Evolutionary conservation across 2,888 invertebrate species (phyloP).

Genomic region (Podabrus alpinus): DNA sequence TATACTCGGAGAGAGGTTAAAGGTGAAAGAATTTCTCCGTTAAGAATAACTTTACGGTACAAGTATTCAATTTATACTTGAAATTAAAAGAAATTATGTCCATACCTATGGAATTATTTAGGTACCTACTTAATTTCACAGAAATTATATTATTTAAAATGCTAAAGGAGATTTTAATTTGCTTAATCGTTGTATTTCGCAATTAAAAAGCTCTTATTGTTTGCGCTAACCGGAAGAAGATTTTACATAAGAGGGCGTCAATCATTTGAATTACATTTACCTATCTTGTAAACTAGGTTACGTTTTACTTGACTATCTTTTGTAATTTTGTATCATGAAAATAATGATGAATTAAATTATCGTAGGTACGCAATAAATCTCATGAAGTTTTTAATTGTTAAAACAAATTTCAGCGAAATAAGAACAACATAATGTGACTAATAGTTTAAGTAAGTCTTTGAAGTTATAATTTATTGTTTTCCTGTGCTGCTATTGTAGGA

Average conservation of each 20-base stretch:
- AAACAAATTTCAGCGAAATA: neutral
- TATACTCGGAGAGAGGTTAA: neutral
- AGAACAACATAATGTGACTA: neutral
- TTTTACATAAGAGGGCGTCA: neutral
- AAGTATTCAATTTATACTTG: no score
- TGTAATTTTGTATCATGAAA: neutral
- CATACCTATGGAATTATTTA: neutral
- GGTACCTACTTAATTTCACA: neutral
- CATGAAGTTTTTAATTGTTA: neutral
- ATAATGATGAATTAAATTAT: neutral
- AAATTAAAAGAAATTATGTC: no score
- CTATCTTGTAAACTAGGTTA: neutral
- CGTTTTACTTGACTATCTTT: neutral
- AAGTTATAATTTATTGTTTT: no score
- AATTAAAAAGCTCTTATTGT: neutral
- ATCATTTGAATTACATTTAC: neutral
- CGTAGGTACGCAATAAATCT: neutral
- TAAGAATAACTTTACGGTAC: neutral
- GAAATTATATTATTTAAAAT: neutral
- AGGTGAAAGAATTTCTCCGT: neutral
- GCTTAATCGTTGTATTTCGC: neutral
- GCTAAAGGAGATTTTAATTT: neutral
- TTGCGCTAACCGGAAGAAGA: neutral
- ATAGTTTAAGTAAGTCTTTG: neutral
- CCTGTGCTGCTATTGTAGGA: no score